Conservation (phyloP, 2,888 invertebrate species). For the Mesorhabditis sp. region DNA sequence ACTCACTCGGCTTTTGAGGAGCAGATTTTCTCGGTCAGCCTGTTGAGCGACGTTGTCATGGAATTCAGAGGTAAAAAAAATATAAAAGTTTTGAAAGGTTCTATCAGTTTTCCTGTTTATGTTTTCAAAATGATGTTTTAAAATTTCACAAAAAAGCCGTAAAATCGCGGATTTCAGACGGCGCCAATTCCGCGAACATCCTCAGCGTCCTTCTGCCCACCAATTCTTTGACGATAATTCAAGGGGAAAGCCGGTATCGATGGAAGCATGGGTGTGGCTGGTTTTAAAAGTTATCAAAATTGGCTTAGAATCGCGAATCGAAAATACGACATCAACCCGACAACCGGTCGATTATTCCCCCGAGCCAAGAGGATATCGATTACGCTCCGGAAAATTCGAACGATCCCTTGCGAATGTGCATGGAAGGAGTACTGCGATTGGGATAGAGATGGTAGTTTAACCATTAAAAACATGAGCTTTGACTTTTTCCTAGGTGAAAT, state of each 20-base stretch:
- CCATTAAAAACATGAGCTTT: background rate
- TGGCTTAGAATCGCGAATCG: constrained; percentile 72
- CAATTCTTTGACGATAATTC: constrained; percentile 79
- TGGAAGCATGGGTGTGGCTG: constrained; percentile 77
- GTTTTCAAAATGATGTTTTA: background rate
- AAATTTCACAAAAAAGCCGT: no score
- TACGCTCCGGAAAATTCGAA: constrained; percentile 60
- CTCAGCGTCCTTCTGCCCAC: constrained; percentile 76
- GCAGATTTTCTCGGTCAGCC: constrained; percentile 72
- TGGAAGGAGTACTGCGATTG: constrained; percentile 55
- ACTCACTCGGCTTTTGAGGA: constrained; percentile 89
- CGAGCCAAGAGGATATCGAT: constrained; percentile 59
- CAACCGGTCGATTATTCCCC: constrained; percentile 31
- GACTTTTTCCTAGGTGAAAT: constrained; percentile 26
- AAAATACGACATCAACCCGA: constrained; percentile 72
- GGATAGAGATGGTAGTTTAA: constrained; percentile 39
- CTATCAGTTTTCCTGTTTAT: background rate
- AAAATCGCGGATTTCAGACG: constrained; percentile 21
- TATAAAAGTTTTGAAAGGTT: background rate
- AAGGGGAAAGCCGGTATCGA: constrained; percentile 78
- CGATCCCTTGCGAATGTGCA: constrained; percentile 47
- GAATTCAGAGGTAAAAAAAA: constrained; percentile 33
- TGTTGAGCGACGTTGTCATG: constrained; percentile 51
- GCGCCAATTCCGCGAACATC: constrained; percentile 44
- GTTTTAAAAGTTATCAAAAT: background rate